Base-by-base conservation (phyloP, 2,888 invertebrate species). In the Oscheius myriophilus region DNA sequence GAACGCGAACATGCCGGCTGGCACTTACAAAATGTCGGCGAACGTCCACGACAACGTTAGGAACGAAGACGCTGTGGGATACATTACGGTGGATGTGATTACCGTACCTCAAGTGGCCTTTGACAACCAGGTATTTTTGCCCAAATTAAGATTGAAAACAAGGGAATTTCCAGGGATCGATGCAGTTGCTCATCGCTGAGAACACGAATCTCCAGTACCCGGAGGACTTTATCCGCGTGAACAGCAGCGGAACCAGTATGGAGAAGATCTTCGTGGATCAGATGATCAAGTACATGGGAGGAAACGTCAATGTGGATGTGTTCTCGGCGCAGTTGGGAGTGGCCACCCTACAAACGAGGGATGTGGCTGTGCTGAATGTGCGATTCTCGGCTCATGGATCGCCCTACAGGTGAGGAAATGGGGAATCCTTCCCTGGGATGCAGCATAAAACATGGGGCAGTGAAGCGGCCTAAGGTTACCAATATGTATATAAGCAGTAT, bases 41-140 rank as follows among this genome's bases (percentile, higher is more conserved):
- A 73, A 76, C 64, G 83, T 82, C 52, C 74, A 75, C 53, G 85
- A 86, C 88, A 90, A 94, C 62, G 94, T 94, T 87, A 94, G 95
- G 87, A 95, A 95, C 0, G 95, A 95, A 88, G 94, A 95, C 87
- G 94, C 96, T 0, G 92, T 92, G 0, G 96, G 96, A n/a, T 95
- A 96, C 87, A 96, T 98, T 0, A 93, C 94, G 0, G 94, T 97
- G 0, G 93, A 92, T 11, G 94, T 98, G 0, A 92, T 93, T 86
- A 94, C 93, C 87, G 95, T 98, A 84, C 93, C 95, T 0, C 93
- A 96, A 84, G 95, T 96, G 83, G 96, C 96, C 21, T 93, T 97
- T 21, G 90, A 93, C 58, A 96, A 96, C 88, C 81, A 81, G 67
- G 75, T 70, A 63, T n/a, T n/a, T n/a, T n/a, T n/a, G n/a, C n/a